A percentile compares a stretch with the other conserved stretches of the same genome.
These are phyloP conservation scores for Actinia tenebrosa DNA, from an alignment of 64 coral and sea anemone species.

Conservation along the genomic window DNA sequence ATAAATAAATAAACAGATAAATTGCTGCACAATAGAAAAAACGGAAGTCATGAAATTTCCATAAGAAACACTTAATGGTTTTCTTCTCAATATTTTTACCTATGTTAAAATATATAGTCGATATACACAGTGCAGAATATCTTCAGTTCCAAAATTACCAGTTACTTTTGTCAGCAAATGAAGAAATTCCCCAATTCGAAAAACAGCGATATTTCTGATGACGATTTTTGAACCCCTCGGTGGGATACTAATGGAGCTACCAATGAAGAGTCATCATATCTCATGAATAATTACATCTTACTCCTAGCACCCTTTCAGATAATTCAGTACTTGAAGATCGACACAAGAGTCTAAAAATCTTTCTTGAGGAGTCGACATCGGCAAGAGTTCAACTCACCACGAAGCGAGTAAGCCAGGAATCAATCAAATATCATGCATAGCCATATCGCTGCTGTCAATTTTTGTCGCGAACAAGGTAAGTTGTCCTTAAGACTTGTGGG, in stretches of 20 bases:
- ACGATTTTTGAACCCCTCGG: not conserved
- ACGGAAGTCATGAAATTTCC: not conserved
- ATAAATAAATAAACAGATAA: not conserved
- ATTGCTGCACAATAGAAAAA: not conserved
- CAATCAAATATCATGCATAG: not conserved
- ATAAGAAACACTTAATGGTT: too few species aligned
- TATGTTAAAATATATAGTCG: not conserved
- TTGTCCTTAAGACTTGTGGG: not conserved
- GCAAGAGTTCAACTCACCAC: not conserved
- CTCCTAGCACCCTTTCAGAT: not conserved
- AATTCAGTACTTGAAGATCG: not conserved
- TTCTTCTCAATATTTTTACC: not conserved
- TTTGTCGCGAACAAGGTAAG: slow-evolving; percentile 6
- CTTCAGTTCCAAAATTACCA: not conserved
- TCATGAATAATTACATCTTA: not conserved
- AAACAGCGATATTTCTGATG: not conserved
- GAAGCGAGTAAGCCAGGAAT: not conserved
- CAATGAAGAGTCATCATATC: not conserved
- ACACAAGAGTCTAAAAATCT: not conserved
- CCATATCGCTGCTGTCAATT: not conserved
- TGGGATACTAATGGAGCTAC: not conserved
- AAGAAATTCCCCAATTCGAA: not conserved
- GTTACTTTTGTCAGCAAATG: not conserved
- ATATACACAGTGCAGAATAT: not conserved
- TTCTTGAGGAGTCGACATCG: not conserved